Percentiles rank a stretch among this genome's conserved stretches.
Conservation (phyloP, 2,113 vertebrate species). For the Gymnarchus niloticus region DNA sequence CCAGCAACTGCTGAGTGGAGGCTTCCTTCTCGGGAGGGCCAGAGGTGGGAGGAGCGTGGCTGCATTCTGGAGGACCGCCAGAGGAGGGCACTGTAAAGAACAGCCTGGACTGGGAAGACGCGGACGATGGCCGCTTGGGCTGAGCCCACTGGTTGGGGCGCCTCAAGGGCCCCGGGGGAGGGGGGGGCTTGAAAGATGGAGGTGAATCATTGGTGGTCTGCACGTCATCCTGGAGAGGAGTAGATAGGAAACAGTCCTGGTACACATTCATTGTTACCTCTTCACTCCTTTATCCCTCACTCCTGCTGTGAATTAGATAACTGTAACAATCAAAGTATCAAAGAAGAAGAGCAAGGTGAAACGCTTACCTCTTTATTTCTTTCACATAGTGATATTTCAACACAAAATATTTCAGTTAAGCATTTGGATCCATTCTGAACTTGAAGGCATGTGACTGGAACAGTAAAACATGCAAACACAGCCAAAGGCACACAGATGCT, state of each 20-base stretch:
- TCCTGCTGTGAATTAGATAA: neutral
- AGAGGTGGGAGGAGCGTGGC: constrained; percentile 45
- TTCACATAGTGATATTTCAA: neutral
- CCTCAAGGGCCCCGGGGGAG: constrained; percentile 40
- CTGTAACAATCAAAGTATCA: no score
- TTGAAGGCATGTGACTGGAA: neutral
- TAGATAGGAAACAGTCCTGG: neutral
- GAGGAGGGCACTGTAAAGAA: constrained; percentile 63
- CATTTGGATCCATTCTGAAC: constrained; percentile 3
- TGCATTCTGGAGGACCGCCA: constrained; percentile 53
- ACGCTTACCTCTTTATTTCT: neutral
- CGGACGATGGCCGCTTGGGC: constrained; percentile 56
- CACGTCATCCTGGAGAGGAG: constrained; percentile 66
- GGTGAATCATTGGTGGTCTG: constrained; percentile 59
- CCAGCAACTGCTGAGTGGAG: constrained; percentile 55
- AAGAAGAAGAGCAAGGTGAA: neutral
- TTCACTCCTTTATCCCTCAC: neutral
- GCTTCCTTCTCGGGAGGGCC: constrained; percentile 38
- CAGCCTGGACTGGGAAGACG: constrained; percentile 62
- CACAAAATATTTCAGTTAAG: constrained; percentile 34
- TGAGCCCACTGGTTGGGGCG: constrained; percentile 45
- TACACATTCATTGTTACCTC: neutral
- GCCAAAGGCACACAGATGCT: neutral
- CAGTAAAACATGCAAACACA: neutral
- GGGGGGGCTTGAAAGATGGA: constrained; percentile 56